A percentile compares a stretch with the other conserved stretches of the same genome.
phyloP scores from a whole-genome alignment of 2,888 invertebrate genomes.

The Cremastobaeus sp. region DNA sequence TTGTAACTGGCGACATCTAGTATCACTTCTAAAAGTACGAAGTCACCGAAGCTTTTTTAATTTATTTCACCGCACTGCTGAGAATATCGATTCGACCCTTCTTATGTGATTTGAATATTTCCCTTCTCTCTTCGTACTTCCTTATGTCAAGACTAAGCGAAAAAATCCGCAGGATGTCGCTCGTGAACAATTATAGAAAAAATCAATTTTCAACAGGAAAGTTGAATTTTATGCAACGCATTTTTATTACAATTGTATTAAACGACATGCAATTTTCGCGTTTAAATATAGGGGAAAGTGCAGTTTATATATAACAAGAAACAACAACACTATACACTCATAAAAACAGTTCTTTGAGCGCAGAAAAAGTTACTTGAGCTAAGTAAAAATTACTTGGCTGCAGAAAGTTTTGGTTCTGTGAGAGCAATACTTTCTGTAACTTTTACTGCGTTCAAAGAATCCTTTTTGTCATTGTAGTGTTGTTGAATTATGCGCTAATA shows the following conservation, averaged over 20 bases:
- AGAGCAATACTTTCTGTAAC: no score
- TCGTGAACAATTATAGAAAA: conserved; percentile 60
- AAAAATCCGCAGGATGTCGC: conserved; percentile 71
- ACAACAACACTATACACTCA: no score
- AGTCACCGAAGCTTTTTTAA: conserved; percentile 36
- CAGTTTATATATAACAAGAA: no score
- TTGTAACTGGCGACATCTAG: conserved; percentile 44
- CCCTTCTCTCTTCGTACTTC: conserved; percentile 60
- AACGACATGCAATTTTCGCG: no score
- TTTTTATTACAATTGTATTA: neutral
- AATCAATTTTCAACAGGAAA: neutral
- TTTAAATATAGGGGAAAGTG: no score
- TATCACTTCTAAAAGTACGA: conserved; percentile 5
- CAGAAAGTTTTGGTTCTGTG: no score
- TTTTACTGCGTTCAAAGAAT: no score
- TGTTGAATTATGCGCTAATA: no score
- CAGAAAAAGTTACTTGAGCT: no score
- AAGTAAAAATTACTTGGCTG: no score
- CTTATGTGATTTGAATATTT: conserved; percentile 48
- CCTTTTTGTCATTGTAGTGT: no score
- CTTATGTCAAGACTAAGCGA: conserved; percentile 64
- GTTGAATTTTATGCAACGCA: neutral
- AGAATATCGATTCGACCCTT: conserved; percentile 52
- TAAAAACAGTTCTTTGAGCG: no score
- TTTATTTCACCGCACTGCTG: conserved; percentile 25